A percentile compares a stretch with the other conserved stretches of the same genome.
Conservation (phyloP, 2,888 invertebrate species). For the Dicyrtomina minuta region DNA sequence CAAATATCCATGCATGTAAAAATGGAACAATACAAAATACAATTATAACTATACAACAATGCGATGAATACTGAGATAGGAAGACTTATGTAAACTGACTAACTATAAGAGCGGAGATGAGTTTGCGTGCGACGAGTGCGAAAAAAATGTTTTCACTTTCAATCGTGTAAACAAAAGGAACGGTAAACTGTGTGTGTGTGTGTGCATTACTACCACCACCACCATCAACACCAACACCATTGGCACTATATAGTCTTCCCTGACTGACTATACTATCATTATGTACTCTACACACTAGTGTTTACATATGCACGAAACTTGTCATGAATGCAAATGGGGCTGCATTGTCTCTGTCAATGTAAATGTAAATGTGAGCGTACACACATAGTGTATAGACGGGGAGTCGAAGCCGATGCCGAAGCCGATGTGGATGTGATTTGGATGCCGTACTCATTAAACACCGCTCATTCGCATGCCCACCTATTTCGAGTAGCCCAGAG, state of each 20-base stretch:
- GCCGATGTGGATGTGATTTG: no score
- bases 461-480: not conserved
- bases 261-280: no score
- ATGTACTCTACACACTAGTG: not conserved
- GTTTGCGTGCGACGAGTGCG: constrained; percentile 5
- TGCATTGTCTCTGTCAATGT: not conserved
- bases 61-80: no score
- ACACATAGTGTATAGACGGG: constrained; percentile 3
- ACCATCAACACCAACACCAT: not conserved
- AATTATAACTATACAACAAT: no score
- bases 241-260: no score
- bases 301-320: not conserved
- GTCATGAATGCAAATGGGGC: not conserved
- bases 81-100: no score
- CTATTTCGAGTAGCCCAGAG: constrained; percentile 7
- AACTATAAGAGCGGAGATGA: not conserved
- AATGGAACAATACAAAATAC: no score
- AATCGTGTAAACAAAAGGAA: constrained; percentile 36
- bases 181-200: constrained; percentile 16
- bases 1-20: not conserved
- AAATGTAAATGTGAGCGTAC: not conserved
- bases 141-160: constrained; percentile 38
- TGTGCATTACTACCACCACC: not conserved
- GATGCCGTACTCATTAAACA: no score
- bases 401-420: not conserved